Evolutionary conservation across 2,113 vertebrate species (phyloP).

Genomic region (Ammodytes dubius): DNA sequence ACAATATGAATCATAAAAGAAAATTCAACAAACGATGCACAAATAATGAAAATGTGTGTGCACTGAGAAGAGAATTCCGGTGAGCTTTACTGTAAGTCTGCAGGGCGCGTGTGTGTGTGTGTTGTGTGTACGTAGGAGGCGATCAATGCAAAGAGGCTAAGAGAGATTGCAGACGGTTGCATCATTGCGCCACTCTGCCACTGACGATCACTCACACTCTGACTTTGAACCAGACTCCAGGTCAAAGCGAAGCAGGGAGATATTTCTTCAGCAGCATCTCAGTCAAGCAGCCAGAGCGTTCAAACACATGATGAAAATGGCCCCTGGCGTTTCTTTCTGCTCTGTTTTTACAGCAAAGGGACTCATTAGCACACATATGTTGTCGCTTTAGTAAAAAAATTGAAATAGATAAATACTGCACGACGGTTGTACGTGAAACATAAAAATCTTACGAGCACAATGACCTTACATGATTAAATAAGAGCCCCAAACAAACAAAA

Average conservation of each 20-base stretch:
- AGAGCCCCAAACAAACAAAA: background rate
- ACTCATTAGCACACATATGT: too few species aligned
- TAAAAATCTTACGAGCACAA: too few species aligned
- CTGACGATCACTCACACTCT: background rate
- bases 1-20: too few species aligned
- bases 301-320: background rate
- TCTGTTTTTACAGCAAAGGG: background rate
- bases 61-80: background rate
- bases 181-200: conserved; percentile 47
- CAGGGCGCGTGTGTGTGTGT: background rate
- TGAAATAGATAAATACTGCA: too few species aligned
- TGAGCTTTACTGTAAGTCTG: background rate
- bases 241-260: conserved; percentile 8
- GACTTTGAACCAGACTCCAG: conserved; percentile 13
- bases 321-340: background rate
- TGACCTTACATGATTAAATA: background rate
- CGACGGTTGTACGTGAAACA: too few species aligned
- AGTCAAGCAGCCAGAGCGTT: background rate
- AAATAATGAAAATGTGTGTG: background rate
- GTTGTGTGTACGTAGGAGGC: conserved; percentile 1
- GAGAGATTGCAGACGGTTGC: conserved; percentile 58
- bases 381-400: background rate
- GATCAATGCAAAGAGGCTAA: conserved; percentile 13
- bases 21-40: background rate
- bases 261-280: background rate